phyloP scores from a whole-genome alignment of 2,113 vertebrate species.

The Myxocyprinus asiaticus region DNA sequence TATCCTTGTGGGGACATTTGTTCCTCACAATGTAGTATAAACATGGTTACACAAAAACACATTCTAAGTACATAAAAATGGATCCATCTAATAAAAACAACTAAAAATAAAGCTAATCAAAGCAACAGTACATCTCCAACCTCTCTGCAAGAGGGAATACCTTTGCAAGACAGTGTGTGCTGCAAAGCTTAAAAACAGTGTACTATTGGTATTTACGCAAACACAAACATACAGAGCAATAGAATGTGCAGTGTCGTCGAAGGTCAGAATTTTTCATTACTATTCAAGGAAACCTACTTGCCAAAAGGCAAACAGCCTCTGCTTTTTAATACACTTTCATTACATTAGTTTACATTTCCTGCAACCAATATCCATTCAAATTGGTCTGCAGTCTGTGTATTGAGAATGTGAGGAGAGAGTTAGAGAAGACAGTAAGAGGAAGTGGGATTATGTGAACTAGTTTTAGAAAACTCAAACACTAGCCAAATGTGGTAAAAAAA shows the following conservation, averaged over 20 bases:
- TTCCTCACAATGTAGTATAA: no score
- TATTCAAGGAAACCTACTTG: slow-evolving; percentile 18
- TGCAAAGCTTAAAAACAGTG: no score
- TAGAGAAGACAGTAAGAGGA: neutral
- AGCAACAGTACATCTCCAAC: no score
- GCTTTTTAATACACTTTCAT: slow-evolving; percentile 30
- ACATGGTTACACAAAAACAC: neutral
- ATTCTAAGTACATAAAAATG: no score
- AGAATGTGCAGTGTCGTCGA: slow-evolving; percentile 7
- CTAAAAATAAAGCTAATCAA: no score
- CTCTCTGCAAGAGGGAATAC: no score
- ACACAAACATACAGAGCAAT: neutral
- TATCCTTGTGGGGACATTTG: no score
- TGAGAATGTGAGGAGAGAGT: neutral
- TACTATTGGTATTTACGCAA: no score
- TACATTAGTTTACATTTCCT: slow-evolving; percentile 38
- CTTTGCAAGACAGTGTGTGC: no score
- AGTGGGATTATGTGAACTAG: neutral
- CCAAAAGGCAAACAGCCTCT: slow-evolving; percentile 19
- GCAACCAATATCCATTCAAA: slow-evolving; percentile 22
- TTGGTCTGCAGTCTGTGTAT: slow-evolving; percentile 4
- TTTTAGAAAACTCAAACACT: neutral
- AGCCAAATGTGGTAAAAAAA: slow-evolving; percentile 13
- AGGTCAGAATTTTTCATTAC: slow-evolving; percentile 35
- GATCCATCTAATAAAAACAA: no score